Conservation (phyloP, 1,140 invertebrate genomes). For the Agrypnia vestita region DNA sequence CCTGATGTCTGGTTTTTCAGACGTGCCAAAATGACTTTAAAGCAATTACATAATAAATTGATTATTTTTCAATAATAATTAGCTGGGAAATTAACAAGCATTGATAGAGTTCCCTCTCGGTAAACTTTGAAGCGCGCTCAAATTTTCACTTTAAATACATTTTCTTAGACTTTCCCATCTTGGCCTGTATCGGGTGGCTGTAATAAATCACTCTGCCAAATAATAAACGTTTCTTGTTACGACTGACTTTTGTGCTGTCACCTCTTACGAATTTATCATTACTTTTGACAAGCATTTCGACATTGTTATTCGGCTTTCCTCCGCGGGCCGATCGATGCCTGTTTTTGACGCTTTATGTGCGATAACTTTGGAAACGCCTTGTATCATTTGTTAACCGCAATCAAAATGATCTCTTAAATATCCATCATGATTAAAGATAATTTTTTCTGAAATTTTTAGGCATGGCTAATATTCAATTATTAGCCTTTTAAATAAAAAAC, state of each 20-base stretch:
- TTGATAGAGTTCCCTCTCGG: constrained; percentile 34
- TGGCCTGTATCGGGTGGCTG: constrained; percentile 22
- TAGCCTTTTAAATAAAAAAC: too few relatives aligned
- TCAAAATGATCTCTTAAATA: background rate
- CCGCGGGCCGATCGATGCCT: constrained; percentile 23
- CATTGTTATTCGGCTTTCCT: constrained; percentile 54
- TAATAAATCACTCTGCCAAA: constrained; percentile 58
- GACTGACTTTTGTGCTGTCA: constrained; percentile 56
- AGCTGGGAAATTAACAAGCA: constrained; percentile 31
- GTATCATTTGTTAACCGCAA: constrained; percentile 1
- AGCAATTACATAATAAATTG: too few relatives aligned
- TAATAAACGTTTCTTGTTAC: constrained; percentile 59
- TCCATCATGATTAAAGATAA: too few relatives aligned
- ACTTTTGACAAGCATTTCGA: constrained; percentile 58
- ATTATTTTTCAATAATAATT: background rate
- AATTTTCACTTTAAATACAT: constrained; percentile 38
- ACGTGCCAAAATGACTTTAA: too few relatives aligned
- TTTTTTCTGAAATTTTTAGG: too few relatives aligned
- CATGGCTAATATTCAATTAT: too few relatives aligned
- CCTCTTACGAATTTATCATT: constrained; percentile 60
- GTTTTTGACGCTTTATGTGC: constrained; percentile 51
- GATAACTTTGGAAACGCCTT: constrained; percentile 45
- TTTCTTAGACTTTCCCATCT: constrained; percentile 41
- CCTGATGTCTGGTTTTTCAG: too few relatives aligned
- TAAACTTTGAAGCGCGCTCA: constrained; percentile 41